A percentile compares a stretch with the other conserved stretches of the same genome.
phyloP scores from a whole-genome alignment of 2,888 invertebrate species.

The Standfussiana lucernea region DNA sequence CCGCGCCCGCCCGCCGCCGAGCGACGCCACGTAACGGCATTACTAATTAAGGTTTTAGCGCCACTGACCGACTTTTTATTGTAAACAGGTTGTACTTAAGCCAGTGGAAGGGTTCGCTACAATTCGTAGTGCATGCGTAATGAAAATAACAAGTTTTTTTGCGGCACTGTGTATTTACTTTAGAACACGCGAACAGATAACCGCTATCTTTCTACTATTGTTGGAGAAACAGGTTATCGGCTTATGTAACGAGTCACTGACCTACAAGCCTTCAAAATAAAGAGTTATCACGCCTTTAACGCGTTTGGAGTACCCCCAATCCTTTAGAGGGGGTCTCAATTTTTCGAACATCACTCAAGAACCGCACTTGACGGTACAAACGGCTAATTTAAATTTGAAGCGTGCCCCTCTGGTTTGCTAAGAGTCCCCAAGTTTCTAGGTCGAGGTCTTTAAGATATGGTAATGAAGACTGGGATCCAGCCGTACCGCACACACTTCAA shows the following conservation, averaged over 20 bases:
- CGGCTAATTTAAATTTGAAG: constrained; percentile 68
- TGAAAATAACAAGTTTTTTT: constrained; percentile 56
- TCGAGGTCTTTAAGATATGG: constrained; percentile 71
- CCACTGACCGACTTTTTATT: constrained; percentile 68
- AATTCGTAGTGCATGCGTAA: constrained; percentile 37
- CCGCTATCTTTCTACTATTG: constrained; percentile 36
- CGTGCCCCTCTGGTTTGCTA: constrained; percentile 51
- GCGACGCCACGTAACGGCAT: constrained; percentile 60
- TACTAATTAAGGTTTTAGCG: constrained; percentile 65
- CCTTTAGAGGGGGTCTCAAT: constrained; percentile 28
- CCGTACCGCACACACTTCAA: constrained; percentile 62
- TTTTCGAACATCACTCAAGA: constrained; percentile 55
- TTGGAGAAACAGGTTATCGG: constrained; percentile 45
- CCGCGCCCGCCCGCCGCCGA: constrained; percentile 28
- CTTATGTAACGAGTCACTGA: constrained; percentile 58
- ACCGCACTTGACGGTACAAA: constrained; percentile 51
- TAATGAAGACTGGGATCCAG: constrained; percentile 63
- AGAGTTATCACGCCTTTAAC: constrained; percentile 50
- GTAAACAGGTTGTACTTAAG: constrained; percentile 55
- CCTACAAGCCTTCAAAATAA: constrained; percentile 57
- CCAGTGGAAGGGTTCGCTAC: constrained; percentile 43
- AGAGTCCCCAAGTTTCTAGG: constrained; percentile 64
- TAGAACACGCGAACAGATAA: constrained; percentile 59
- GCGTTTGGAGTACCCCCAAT: constrained; percentile 16
- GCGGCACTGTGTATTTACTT: constrained; percentile 48